Base-by-base conservation (phyloP, 2,888 invertebrate genomes). In the Argyra leucocephala region DNA sequence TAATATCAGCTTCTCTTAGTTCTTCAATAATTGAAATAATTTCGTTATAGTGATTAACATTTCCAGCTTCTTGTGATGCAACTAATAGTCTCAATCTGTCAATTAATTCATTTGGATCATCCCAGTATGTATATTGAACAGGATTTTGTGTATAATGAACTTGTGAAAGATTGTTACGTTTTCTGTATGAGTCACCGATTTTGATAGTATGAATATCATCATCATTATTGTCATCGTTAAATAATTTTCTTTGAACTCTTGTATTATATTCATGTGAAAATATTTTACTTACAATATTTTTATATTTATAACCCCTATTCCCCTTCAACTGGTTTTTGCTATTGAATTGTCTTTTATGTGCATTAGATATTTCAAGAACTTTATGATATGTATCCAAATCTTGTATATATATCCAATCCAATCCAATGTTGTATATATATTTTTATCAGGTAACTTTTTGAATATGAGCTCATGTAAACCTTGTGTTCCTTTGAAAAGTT, bases 21-120 rank as follows among this genome's bases (percentile, higher is more conserved):
- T n/a, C n/a, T n/a, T n/a, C n/a, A n/a, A n/a, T n/a, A n/a, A n/a
- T n/a, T n/a, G n/a, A n/a, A n/a, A n/a, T n/a, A n/a, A n/a, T n/a
- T n/a, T n/a, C n/a, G n/a, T n/a, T n/a, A n/a, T n/a, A n/a, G n/a
- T n/a, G n/a, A n/a, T n/a, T n/a, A n/a, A n/a, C n/a, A n/a, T n/a
- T n/a, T 3, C 22, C 58, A 22, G 58, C 58, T 22, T 9, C 10
- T 22, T 58, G 58, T 58, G 58, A 58, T 15, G 22, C 22, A 22
- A 58, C 22, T 58, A 58, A 12, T n/a, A 76, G 66, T 65, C 69
- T 65, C 60, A 76, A 65, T 67, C 76, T 67, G 57, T 73, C 72
- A 37, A 74, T 70, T 37, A 76, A 66, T 68, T 76, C 74, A 69
- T 74, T 73, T 1, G 71, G 71, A 70, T 72, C 69, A 68, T 73